Base-by-base conservation (phyloP, 2,888 invertebrate genomes). In the Euphydryas editha region DNA sequence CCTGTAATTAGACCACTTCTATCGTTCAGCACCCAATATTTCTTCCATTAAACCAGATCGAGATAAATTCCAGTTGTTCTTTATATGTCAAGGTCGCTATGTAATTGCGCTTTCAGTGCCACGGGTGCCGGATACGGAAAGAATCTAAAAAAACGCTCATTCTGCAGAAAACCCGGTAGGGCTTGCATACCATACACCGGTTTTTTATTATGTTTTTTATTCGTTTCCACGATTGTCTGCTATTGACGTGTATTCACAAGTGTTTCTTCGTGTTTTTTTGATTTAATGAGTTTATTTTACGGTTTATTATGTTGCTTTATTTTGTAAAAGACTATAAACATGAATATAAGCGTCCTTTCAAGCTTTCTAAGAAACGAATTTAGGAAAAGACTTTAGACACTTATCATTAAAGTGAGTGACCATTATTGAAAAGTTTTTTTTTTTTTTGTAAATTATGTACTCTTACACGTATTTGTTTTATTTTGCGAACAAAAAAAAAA, bases 81-180 rank as follows among this genome's bases (percentile, higher is more conserved):
- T 46, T 67, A 30, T 63, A 49, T 67, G 67, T 63, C 67, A 67
- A 64, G 67, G 67, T 57, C 59, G 13, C 47, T 3, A 11, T 18
- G 59, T 64, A 64, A 67, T 67, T 67, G 63, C 63, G 59, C 63
- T 59, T 46, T 59, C 57, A 18, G 18, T 55, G 63, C 63, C 63
- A 59, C 55, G n/a, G 51, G 67, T 62, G 59, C 42, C 39, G 44
- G 61, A 57, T 62, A 62, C 61, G 54, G 49, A 57, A 62, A 62
- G 49, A 49, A 51, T 30, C 57, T 61, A 61, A 58, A 62, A 66
- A 57, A 65, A 62, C 36, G 10, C 57, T 61, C 58, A 66, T 62
- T 63, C 58, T 18, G 51, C 58, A 58, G 24, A 51, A 51, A 24
- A 21, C 18, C 24, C 24, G 51, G 51, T 51, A 51, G 24, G 36